These are phyloP conservation scores for Tenthredo distinguenda DNA, from an alignment of 2,888 invertebrate species.

Conservation along the genomic window DNA sequence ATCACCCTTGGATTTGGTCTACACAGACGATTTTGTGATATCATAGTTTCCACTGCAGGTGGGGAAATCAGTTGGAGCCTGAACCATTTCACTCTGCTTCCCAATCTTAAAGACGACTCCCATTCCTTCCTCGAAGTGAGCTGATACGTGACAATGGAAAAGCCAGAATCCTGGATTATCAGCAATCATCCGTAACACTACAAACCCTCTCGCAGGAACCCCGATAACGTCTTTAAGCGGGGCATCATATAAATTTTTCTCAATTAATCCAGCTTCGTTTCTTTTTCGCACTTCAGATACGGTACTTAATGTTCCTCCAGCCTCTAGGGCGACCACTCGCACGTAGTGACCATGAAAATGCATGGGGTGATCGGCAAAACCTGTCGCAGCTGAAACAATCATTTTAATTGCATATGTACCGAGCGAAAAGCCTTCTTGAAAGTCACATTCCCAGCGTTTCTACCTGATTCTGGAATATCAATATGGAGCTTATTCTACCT, in stretches of 20 bases:
- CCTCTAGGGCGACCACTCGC: slow-evolving; percentile 72
- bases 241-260: slow-evolving; percentile 72
- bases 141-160: slow-evolving; percentile 78
- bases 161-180: slow-evolving; percentile 79
- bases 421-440: not conserved
- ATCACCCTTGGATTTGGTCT: not conserved
- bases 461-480: not conserved
- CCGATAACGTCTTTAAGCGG: slow-evolving; percentile 78
- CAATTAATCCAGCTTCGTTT: slow-evolving; percentile 71
- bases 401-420: not conserved
- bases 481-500: not conserved
- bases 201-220: slow-evolving; percentile 78
- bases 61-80: slow-evolving; percentile 71
- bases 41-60: slow-evolving; percentile 70
- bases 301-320: slow-evolving; percentile 66
- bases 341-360: slow-evolving; percentile 77
- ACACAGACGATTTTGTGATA: not conserved
- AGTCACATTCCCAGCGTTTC: not conserved
- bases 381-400: slow-evolving; percentile 57
- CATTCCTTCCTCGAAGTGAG: slow-evolving; percentile 78
- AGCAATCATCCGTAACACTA: slow-evolving; percentile 77
- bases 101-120: slow-evolving; percentile 78
- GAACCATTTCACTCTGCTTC: slow-evolving; percentile 69
- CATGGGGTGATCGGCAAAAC: slow-evolving; percentile 73
- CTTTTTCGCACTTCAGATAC: slow-evolving; percentile 68